phyloP scores from a whole-genome alignment of 2,888 invertebrate species.

The Aleiodes testaceus region DNA sequence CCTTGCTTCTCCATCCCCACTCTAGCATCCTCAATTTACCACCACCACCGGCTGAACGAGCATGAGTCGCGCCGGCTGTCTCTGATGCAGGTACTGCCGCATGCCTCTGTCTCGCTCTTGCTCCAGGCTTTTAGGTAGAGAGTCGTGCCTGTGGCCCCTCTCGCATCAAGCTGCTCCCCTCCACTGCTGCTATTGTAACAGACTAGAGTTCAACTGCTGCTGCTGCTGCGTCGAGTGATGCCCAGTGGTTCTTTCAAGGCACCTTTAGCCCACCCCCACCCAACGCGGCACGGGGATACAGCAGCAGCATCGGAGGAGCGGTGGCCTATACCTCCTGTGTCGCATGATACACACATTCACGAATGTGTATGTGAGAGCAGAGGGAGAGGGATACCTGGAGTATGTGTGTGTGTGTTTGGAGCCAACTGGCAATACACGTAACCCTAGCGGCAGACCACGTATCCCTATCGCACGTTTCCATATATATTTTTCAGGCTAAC shows the following conservation, averaged over 20 bases:
- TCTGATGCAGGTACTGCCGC: constrained; percentile 35
- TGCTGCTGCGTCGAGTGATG: constrained; percentile 24
- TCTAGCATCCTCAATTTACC: constrained; percentile 40
- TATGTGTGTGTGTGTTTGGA: too few relatives aligned
- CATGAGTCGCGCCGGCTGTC: constrained; percentile 40
- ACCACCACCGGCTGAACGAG: constrained; percentile 45
- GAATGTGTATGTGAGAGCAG: not conserved
- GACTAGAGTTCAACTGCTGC: constrained; percentile 4
- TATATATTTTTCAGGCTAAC: constrained; percentile 2
- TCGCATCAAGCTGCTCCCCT: not conserved
- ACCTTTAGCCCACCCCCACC: constrained; percentile 30
- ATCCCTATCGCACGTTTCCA: constrained; percentile 15
- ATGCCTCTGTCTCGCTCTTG: constrained; percentile 26
- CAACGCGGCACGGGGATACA: constrained; percentile 34
- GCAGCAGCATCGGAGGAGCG: constrained; percentile 42
- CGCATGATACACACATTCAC: not conserved
- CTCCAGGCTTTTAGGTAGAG: constrained; percentile 4
- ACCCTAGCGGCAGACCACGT: constrained; percentile 11
- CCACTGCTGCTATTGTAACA: not conserved
- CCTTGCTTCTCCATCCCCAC: constrained; percentile 19
- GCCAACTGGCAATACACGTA: constrained; percentile 10
- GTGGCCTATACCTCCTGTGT: constrained; percentile 34
- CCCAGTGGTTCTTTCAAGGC: constrained; percentile 42
- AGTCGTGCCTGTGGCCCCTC: not conserved
- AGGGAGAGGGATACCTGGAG: not conserved